Base-by-base conservation (phyloP, 92 coral and sea anemone genomes). In the Galaxea fascicularis region DNA sequence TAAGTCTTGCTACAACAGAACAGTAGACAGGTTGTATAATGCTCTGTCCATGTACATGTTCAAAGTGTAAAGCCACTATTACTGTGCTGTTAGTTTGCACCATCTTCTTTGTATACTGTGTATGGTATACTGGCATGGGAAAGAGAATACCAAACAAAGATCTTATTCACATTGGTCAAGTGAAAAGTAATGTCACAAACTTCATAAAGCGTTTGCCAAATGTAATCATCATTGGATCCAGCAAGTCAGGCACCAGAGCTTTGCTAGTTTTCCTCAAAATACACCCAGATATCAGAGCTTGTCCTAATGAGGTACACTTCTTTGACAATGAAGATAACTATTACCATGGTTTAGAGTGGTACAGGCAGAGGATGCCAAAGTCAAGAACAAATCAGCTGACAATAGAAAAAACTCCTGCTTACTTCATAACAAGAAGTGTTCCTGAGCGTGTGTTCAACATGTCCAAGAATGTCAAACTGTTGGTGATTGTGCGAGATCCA, bases 241-340 rank as follows among this genome's bases (percentile, higher is more conserved):
- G 87, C 77, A 96, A 96, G 85, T 95, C 97, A 27, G 99, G 99
- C 8, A 96, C 99, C 46, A 95, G 99, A 86, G 99, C 99, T 45
- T 76, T 96, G 70, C 87, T 96, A 6, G 98, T 92, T 70, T 92
- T 94, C 76, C 87, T 96, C 64, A 92, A 93, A 70, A 85, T 96
- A 64, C 98, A 96, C 83, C 99, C 99, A 26, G 90, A 92, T 44
- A 86, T 94, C 28, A 93, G 88, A 30, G 94, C 98, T 28, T 93
- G 95, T 84, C 88, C 91, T 30, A 76, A 69, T 11, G 99, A 96
- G 76, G 94, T 96, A 30, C 95, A 96, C 65, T 96, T 92, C 78
- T 96, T 96, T 71, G 93, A 96, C 71, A 91, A 86, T 45, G 91
- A 89, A 3, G 88, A 88, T 11, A 93, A 90, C 71, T 94, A 94